Conservation (phyloP, 2,113 vertebrate genomes). For the Corythoichthys intestinalis region DNA sequence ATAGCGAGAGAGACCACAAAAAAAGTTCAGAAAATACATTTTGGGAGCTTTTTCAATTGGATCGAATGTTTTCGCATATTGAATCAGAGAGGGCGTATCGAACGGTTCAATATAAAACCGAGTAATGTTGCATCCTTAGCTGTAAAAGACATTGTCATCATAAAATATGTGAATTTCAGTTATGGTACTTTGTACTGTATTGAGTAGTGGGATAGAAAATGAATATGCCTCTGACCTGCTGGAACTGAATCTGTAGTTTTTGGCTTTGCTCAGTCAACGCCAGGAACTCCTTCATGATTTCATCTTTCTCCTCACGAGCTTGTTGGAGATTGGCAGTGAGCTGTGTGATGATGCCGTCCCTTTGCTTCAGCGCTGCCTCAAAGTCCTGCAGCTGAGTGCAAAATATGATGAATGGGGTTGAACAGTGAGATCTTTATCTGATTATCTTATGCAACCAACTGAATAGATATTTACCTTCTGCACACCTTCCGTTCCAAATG, state of each 20-base stretch:
- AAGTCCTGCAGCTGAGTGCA: conserved; percentile 87
- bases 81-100: no score
- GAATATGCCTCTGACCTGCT: conserved; percentile 76
- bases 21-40: no score
- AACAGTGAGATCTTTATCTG: background rate
- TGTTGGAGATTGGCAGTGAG: conserved; percentile 94
- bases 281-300: conserved; percentile 92
- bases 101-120: no score
- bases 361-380: conserved; percentile 91
- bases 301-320: conserved; percentile 89
- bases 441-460: background rate
- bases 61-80: no score
- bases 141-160: no score
- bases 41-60: no score
- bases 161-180: no score
- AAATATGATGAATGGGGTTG: background rate
- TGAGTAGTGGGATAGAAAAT: background rate
- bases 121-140: no score
- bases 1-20: no score
- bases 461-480: conserved; percentile 78
- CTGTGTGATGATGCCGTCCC: conserved; percentile 95
- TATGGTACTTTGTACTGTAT: background rate
- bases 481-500: conserved; percentile 84
- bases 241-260: conserved; percentile 93
- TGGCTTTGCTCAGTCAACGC: conserved; percentile 93